Percentiles rank a stretch among this genome's conserved stretches.
phyloP scores from a whole-genome alignment of 2,888 invertebrate genomes.

The Neoitamus cyanurus region DNA sequence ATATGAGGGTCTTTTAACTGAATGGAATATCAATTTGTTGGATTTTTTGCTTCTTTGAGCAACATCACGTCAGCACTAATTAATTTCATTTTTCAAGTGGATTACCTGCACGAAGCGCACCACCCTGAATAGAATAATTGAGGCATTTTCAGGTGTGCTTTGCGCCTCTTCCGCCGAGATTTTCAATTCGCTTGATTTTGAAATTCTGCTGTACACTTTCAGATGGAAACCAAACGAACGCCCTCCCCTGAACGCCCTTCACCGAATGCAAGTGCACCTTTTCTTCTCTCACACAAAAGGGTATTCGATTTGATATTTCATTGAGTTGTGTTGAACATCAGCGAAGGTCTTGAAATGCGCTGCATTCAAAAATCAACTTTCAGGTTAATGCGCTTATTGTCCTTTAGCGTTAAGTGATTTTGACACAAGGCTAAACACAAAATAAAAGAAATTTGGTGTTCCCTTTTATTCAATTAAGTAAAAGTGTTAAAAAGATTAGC shows the following conservation, averaged over 20 bases:
- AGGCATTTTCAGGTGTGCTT: constrained; percentile 4
- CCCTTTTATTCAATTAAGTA: not conserved
- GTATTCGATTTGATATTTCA: not conserved
- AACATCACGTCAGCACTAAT: constrained; percentile 30
- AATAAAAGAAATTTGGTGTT: not conserved
- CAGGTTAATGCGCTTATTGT: too few species aligned
- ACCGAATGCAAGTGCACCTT: not conserved
- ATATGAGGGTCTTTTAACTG: constrained; percentile 33
- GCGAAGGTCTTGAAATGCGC: not conserved
- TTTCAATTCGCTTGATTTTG: not conserved
- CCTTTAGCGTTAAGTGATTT: too few species aligned
- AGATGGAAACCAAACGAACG: not conserved
- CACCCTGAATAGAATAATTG: constrained; percentile 16
- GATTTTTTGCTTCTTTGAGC: constrained; percentile 26
- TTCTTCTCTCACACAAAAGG: not conserved
- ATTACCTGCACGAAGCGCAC: not conserved
- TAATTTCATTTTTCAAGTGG: constrained; percentile 37
- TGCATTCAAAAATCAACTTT: too few species aligned
- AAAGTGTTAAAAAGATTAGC: too few species aligned
- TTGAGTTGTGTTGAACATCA: not conserved
- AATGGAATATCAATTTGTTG: constrained; percentile 37
- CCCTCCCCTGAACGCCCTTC: not conserved
- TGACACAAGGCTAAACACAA: too few species aligned
- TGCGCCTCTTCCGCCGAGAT: not conserved
- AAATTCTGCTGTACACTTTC: not conserved